These are phyloP conservation scores for Leptodactylus fuscus DNA, from an alignment of 2,113 vertebrate genomes.

Conservation along the genomic window DNA sequence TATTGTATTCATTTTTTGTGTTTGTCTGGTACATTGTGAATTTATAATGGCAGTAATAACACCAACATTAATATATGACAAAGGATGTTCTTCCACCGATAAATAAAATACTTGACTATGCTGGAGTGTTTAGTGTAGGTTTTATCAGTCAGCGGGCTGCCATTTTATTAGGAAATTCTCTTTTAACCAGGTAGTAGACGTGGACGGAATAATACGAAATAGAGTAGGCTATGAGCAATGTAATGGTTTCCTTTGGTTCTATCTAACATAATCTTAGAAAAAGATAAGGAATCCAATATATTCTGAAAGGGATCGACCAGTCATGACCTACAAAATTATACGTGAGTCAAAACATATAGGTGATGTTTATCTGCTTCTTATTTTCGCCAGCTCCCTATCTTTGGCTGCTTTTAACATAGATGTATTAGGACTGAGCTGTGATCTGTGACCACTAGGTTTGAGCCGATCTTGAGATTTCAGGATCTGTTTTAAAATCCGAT, in stretches of 20 bases:
- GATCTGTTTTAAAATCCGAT: too few species aligned
- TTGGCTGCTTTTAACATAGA: too few species aligned
- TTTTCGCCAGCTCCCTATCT: too few species aligned
- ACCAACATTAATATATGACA: neutral
- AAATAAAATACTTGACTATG: conserved; percentile 14
- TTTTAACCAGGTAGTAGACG: neutral
- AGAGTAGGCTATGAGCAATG: too few species aligned
- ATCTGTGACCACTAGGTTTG: too few species aligned
- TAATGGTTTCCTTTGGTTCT: neutral
- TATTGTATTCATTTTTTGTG: neutral
- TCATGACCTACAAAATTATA: too few species aligned
- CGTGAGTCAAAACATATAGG: too few species aligned
- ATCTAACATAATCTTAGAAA: neutral
- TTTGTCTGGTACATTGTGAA: neutral
- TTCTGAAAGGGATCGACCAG: neutral
- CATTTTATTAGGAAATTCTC: neutral
- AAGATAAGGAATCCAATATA: neutral
- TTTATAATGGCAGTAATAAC: neutral
- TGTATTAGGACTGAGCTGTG: too few species aligned
- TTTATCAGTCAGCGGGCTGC: neutral
- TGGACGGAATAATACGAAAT: neutral
- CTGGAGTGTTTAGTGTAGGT: neutral
- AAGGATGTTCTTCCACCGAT: neutral
- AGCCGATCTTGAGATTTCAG: too few species aligned
- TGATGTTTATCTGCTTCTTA: too few species aligned